Conservation (phyloP, 2,888 invertebrate genomes). For the Lomographa bimaculata region DNA sequence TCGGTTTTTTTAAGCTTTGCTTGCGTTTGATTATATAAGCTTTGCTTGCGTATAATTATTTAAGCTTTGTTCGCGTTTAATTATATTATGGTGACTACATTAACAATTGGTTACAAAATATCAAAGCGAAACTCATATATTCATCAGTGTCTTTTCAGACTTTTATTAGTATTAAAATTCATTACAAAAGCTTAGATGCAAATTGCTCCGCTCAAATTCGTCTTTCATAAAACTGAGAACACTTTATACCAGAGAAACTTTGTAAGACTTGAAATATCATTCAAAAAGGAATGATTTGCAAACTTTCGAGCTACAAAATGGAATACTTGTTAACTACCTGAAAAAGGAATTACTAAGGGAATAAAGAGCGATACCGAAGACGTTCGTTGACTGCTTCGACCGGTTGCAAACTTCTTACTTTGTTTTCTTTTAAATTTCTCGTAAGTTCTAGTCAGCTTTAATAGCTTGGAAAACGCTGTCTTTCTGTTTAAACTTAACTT, state of each 20-base stretch:
- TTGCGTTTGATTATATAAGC: too few relatives aligned
- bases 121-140: too few relatives aligned
- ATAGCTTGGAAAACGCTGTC: conserved; percentile 15
- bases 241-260: conserved; percentile 12
- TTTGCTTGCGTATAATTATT: too few relatives aligned
- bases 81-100: too few relatives aligned
- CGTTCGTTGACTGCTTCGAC: conserved; percentile 17
- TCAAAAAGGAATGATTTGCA: conserved; percentile 19
- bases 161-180: too few relatives aligned
- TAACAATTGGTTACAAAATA: too few relatives aligned
- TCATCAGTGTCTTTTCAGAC: too few relatives aligned
- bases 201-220: conserved; percentile 11
- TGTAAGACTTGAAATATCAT: conserved; percentile 19
- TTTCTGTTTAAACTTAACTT: conserved; percentile 11
- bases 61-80: too few relatives aligned
- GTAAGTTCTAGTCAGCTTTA: conserved; percentile 15
- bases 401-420: conserved; percentile 34
- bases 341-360: conserved; percentile 24
- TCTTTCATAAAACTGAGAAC: conserved; percentile 7
- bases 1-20: too few relatives aligned
- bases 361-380: conserved; percentile 20
- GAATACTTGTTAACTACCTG: conserved; percentile 25
- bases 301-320: conserved; percentile 23
- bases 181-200: background rate
- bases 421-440: conserved; percentile 35